These are phyloP conservation scores for Hippocampus mohnikei DNA, from an alignment of 2,113 vertebrate genomes.

Conservation along the genomic window DNA sequence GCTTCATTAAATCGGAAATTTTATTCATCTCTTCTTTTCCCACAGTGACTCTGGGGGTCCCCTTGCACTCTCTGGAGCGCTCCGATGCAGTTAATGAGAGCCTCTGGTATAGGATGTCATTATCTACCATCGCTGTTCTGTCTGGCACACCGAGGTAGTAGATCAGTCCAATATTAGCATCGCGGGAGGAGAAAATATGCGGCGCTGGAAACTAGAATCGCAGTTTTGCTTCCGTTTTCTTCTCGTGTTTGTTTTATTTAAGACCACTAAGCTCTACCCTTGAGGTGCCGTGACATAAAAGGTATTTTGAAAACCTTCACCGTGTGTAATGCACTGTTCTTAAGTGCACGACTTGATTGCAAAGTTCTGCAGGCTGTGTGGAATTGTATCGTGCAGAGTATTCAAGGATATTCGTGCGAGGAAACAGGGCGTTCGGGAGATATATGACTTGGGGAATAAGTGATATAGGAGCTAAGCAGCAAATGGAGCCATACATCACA, in stretches of 20 bases:
- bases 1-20: conserved; percentile 25
- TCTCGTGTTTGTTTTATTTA: not conserved
- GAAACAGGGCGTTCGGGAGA: conserved; percentile 43
- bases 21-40: conserved; percentile 22
- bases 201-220: too few relatives aligned
- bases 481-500: conserved; percentile 59
- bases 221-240: not conserved
- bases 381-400: not conserved
- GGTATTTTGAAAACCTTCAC: not conserved
- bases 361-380: not conserved
- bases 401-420: conserved; percentile 32
- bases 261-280: too few relatives aligned
- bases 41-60: conserved; percentile 11
- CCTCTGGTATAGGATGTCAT: conserved; percentile 65
- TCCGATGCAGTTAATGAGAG: conserved; percentile 66
- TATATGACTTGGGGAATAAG: conserved; percentile 44
- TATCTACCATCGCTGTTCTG: conserved; percentile 50
- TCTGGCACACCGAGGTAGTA: conserved; percentile 55
- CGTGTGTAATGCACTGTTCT: not conserved
- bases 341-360: not conserved
- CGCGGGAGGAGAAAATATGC: not conserved
- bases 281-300: not conserved
- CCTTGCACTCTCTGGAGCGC: conserved; percentile 43
- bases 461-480: conserved; percentile 59
- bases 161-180: conserved; percentile 32